Base-by-base conservation (phyloP, 2,797 vertebrate species). In the Antrozous pallidus region DNA sequence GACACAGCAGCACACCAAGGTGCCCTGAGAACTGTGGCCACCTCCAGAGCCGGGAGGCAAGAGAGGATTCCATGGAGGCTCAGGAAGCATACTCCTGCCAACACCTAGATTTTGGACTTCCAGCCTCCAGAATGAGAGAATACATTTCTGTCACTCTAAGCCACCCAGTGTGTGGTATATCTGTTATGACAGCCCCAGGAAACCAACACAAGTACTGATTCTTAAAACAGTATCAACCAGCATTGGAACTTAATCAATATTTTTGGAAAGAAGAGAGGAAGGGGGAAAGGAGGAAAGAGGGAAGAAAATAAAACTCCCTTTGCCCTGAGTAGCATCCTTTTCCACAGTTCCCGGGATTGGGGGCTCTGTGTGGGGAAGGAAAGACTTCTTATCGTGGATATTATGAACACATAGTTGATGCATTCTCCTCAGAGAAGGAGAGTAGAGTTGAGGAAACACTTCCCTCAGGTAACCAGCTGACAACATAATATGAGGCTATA, bases 401-500 rank as follows among this genome's bases (percentile, higher is more conserved):
- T 38, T 69, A 10, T 78, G 81, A 91, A 65, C 28, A 45, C 13
- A 18, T 3, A 45, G 49, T 70, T 28, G 36, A 74, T 47, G 8
- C 16, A 33, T 70, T 58, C 71, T 92, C 94, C 28, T 88, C 9
- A 69, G 92, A 88, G 49, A 78, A 38, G 54, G 49, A 94, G 74
- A 49, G 74, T 7, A 8, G 47, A 69, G 75, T 79, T 38, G 6
- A 95, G 75, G 69, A 91, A 96, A 42, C 36, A 20, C 78, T 94
- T 92, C 77, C 80, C 87, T 92, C 74, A n/a, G 80, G 86, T 84
- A 95, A 94, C 51, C 91, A 88, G 18, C 49, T 33, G 49, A 84
- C 73, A 79, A 69, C 86, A 74, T 86, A 42, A 81, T 47, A 63
- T 1, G 33, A 91, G 51, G 22, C 81, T 73, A 70, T 94, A 84